Evolutionary conservation across 37 sponge, comb jelly and placozoan species (phyloP).

Genomic region (Beroe forskalii): DNA sequence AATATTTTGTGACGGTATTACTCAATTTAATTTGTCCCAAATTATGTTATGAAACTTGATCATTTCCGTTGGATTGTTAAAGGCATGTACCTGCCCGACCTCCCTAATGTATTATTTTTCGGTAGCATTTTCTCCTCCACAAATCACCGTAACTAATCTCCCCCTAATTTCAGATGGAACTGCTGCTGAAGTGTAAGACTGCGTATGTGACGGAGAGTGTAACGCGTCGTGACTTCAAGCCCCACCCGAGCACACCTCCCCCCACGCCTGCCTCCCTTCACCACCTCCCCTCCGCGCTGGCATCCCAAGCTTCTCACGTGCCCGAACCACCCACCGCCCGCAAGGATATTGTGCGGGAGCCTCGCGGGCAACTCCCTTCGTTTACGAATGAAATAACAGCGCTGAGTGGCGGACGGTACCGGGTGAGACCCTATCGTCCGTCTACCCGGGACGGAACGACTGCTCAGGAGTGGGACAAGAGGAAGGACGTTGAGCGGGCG

Average conservation of each 20-base stretch:
- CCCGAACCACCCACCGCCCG: slow-evolving; percentile 36
- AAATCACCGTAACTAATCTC: too few species aligned
- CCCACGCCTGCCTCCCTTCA: not conserved
- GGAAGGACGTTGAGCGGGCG: not conserved
- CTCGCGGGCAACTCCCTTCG: not conserved
- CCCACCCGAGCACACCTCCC: not conserved
- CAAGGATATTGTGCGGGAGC: slow-evolving; percentile 30
- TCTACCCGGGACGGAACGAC: not conserved
- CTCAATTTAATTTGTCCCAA: too few species aligned
- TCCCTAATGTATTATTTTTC: too few species aligned
- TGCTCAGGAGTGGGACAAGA: slow-evolving; percentile 17
- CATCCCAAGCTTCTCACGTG: not conserved
- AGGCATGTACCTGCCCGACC: too few species aligned
- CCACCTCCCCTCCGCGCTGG: slow-evolving; percentile 35
- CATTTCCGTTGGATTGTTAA: too few species aligned
- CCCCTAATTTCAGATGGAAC: slow-evolving; percentile 13
- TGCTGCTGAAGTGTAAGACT: not conserved
- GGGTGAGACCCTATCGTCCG: not conserved
- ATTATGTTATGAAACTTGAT: too few species aligned
- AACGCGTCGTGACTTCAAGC: not conserved
- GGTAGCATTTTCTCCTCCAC: too few species aligned
- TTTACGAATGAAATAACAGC: not conserved
- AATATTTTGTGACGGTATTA: too few species aligned
- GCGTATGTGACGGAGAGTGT: not conserved
- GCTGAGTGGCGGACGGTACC: slow-evolving; percentile 31